A percentile compares a stretch with the other conserved stretches of the same genome.
phyloP scores from a whole-genome alignment of 2,888 invertebrate genomes.

The Tuta absoluta region DNA sequence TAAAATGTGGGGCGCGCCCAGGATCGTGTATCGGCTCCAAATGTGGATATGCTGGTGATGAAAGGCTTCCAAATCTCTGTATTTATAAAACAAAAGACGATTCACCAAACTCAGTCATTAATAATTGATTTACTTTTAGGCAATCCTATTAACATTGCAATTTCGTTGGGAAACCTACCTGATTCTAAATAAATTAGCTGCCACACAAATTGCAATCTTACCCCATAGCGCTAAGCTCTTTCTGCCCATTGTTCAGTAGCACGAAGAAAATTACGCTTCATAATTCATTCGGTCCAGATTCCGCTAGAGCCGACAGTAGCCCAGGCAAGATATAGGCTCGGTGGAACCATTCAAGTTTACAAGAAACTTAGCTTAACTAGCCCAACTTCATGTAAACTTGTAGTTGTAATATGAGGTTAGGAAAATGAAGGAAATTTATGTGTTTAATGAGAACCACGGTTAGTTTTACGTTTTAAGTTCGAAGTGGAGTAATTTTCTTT shows the following conservation, averaged over 20 bases:
- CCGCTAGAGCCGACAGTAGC: constrained; percentile 5
- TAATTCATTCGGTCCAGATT: constrained; percentile 28
- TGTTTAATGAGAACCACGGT: constrained; percentile 16
- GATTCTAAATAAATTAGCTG: constrained; percentile 10
- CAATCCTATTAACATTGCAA: neutral
- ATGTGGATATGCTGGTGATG: no score
- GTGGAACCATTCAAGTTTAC: constrained; percentile 6
- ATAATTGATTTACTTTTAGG: neutral
- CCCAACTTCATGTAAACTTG: constrained; percentile 13
- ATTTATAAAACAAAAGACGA: neutral
- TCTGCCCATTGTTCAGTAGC: constrained; percentile 15
- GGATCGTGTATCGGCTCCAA: no score
- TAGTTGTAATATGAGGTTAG: constrained; percentile 11
- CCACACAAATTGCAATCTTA: constrained; percentile 8
- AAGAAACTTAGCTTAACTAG: constrained; percentile 11
- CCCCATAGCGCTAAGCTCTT: neutral
- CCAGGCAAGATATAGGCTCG: constrained; percentile 4
- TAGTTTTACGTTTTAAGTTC: constrained; percentile 22
- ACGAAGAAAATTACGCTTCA: constrained; percentile 28
- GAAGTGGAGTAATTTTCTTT: neutral
- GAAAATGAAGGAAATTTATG: constrained; percentile 16
- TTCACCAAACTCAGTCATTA: neutral
- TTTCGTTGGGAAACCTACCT: neutral
- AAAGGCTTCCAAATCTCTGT: no score
- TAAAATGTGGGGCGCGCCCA: no score